Evolutionary conservation across 2,888 invertebrate species (phyloP).

Genomic region (Eustalomyia histrio): DNA sequence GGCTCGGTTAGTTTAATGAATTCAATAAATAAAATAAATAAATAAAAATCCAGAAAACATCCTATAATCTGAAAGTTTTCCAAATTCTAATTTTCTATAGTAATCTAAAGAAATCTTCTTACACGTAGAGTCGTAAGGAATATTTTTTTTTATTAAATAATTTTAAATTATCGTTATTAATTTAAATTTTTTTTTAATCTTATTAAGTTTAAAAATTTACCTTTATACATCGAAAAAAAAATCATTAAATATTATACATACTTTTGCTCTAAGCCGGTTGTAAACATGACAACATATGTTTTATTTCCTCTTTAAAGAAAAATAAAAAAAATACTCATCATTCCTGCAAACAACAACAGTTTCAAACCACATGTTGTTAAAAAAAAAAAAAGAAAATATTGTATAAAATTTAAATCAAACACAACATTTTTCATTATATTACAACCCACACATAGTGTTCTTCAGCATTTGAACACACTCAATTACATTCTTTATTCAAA

Average conservation of each 20-base stretch:
- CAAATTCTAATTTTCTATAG: too few relatives aligned
- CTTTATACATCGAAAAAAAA: not conserved
- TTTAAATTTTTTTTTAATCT: too few relatives aligned
- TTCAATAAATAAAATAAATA: too few relatives aligned
- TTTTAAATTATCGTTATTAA: too few relatives aligned
- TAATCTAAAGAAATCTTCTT: too few relatives aligned
- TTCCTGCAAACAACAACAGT: conserved; percentile 43
- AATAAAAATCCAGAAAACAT: too few relatives aligned
- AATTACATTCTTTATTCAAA: conserved; percentile 34
- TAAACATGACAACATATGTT: conserved; percentile 52
- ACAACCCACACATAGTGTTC: conserved; percentile 38
- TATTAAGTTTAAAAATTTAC: too few relatives aligned
- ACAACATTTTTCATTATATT: conserved; percentile 38
- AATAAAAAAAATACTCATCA: conserved; percentile 36
- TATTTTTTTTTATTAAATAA: too few relatives aligned
- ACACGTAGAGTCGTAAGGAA: too few relatives aligned
- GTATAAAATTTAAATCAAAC: conserved; percentile 46
- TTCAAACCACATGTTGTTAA: conserved; percentile 57
- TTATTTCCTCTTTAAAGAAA: conserved; percentile 23
- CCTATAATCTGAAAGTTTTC: too few relatives aligned
- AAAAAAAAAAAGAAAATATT: too few relatives aligned
- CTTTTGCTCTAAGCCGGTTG: conserved; percentile 24
- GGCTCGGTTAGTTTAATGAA: too few relatives aligned
- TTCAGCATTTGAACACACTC: conserved; percentile 11
- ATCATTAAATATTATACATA: not conserved